Conservation (phyloP, 2,113 vertebrate species). For the Corythornis vintsioides region DNA sequence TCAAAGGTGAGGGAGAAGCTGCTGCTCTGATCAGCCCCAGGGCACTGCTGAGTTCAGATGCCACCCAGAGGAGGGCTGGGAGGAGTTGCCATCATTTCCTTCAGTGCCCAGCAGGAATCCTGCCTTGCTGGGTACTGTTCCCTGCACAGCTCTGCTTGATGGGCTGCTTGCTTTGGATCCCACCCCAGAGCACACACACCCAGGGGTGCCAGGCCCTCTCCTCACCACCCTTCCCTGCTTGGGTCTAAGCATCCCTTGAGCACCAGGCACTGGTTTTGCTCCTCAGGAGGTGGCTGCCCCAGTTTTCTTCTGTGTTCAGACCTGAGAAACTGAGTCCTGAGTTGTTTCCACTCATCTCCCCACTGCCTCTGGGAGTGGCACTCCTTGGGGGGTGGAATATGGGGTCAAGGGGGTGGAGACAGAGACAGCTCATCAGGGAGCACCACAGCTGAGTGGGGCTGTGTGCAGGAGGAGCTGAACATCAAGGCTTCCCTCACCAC, state of each 20-base stretch:
- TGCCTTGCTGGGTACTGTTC: accelerated
- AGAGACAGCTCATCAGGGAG: background rate
- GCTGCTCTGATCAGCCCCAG: accelerated
- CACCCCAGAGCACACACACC: background rate
- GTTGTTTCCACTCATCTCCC: background rate
- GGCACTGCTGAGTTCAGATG: background rate
- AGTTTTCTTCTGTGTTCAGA: background rate
- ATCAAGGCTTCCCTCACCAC: accelerated
- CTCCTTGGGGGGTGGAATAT: background rate
- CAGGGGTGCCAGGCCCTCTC: background rate
- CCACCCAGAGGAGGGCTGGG: background rate
- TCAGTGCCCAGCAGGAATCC: background rate
- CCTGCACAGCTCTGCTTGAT: background rate
- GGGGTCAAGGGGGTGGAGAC: accelerated
- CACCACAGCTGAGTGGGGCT: background rate
- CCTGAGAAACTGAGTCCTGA: background rate
- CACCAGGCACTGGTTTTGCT: accelerated
- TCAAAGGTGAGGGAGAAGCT: slow-evolving; percentile 79
- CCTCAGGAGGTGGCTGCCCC: background rate
- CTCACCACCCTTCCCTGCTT: accelerated
- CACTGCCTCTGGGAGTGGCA: background rate
- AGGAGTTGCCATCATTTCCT: background rate
- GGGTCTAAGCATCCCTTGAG: background rate
- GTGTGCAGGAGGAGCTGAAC: background rate
- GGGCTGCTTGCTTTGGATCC: background rate